Conservation (phyloP, 2,113 vertebrate genomes). For the Panthera tigris region DNA sequence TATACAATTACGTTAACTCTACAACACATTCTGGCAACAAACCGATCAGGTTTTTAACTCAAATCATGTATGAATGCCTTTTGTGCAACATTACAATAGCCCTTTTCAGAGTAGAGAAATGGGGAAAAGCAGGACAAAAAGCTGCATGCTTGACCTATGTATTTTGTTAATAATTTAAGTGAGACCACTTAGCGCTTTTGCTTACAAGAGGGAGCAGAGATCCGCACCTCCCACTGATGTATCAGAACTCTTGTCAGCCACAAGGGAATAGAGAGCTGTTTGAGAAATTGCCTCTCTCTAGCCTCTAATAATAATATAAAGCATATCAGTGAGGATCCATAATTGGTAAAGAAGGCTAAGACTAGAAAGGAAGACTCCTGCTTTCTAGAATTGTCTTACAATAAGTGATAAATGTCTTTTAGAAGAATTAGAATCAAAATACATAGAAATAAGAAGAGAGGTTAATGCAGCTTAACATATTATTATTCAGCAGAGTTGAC, state of each 20-base stretch:
- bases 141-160: background rate
- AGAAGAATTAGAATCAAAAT: constrained; percentile 36
- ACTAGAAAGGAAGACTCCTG: constrained; percentile 41
- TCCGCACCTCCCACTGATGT: background rate
- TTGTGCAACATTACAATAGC: background rate
- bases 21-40: background rate
- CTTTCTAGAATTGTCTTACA: constrained; percentile 22
- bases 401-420: constrained; percentile 36
- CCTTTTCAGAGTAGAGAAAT: constrained; percentile 5
- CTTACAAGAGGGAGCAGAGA: background rate
- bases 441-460: background rate
- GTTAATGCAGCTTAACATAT: constrained; percentile 17
- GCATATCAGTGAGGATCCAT: background rate
- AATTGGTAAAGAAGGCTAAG: constrained; percentile 32
- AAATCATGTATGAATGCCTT: background rate
- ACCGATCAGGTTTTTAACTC: background rate
- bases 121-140: background rate
- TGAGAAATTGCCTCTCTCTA: constrained; percentile 25
- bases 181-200: constrained; percentile 21
- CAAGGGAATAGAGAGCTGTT: background rate
- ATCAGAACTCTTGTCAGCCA: background rate
- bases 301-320: constrained; percentile 24
- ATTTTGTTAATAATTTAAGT: constrained; percentile 62
- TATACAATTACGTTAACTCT: background rate
- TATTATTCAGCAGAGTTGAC: background rate